Evolutionary conservation across 2,797 vertebrate species (phyloP).

Genomic region (Morelia viridis): DNA sequence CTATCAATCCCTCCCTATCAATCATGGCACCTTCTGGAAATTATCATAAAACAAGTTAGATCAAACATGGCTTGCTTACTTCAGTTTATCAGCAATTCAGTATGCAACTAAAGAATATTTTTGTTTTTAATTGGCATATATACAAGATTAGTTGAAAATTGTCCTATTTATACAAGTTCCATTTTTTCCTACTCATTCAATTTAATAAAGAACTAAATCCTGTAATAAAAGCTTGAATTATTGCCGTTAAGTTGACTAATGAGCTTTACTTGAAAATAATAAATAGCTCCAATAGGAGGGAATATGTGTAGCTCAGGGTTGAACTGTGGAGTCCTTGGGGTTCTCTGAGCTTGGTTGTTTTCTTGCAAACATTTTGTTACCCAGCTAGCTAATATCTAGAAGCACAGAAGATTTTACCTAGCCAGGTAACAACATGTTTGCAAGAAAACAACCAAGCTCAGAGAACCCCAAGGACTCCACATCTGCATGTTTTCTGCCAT

Average conservation of each 20-base stretch:
- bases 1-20: not conserved
- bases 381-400: no score
- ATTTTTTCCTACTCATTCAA: not conserved
- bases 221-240: not conserved
- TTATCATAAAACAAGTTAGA: not conserved
- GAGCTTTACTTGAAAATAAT: not conserved
- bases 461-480: no score
- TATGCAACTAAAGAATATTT: not conserved
- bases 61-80: not conserved
- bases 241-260: not conserved
- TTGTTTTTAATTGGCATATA: not conserved
- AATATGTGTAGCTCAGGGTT: no score
- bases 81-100: not conserved
- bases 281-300: no score
- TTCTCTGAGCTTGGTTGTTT: no score
- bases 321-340: no score
- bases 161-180: not conserved
- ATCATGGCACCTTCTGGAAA: not conserved
- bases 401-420: no score
- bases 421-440: no score
- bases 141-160: not conserved
- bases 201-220: not conserved
- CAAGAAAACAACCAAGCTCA: no score
- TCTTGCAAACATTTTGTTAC: no score
- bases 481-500: no score